Conservation (phyloP, 2,113 vertebrate species). For the Piaya cayana region DNA sequence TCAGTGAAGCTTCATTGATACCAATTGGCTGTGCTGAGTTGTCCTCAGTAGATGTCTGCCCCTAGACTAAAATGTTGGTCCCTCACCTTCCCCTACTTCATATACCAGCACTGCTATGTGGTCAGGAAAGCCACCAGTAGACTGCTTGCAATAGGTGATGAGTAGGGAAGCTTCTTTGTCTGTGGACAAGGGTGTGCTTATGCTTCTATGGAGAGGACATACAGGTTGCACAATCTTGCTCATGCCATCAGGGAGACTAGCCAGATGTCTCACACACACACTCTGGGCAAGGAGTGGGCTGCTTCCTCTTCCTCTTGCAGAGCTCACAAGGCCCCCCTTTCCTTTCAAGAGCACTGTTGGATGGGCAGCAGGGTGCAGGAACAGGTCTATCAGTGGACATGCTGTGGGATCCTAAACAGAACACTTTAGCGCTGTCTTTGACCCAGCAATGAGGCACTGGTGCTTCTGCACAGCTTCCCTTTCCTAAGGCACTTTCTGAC, state of each 20-base stretch:
- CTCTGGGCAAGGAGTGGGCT: fast-evolving
- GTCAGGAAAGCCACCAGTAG: not conserved
- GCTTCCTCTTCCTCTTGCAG: not conserved
- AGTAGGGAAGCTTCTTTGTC: not conserved
- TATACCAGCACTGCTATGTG: fast-evolving
- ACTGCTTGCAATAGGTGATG: fast-evolving
- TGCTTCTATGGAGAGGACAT: fast-evolving
- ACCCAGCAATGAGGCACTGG: fast-evolving
- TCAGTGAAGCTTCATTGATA: not conserved
- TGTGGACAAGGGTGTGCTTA: fast-evolving
- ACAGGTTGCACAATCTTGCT: fast-evolving
- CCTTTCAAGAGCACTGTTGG: not conserved
- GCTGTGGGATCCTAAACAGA: not conserved
- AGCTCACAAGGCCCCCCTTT: not conserved
- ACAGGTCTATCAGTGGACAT: fast-evolving
- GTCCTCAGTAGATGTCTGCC: fast-evolving
- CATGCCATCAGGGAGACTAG: not conserved
- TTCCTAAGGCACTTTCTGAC: not conserved
- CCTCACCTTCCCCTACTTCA: no score
- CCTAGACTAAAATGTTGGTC: fast-evolving
- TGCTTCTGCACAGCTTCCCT: not conserved
- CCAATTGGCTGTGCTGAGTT: no score
- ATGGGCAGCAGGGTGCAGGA: not conserved
- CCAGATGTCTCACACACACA: fast-evolving
- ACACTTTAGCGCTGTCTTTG: not conserved